A percentile compares a stretch with the other conserved stretches of the same genome.
These are phyloP conservation scores for Cherax destructor DNA, from an alignment of 1,140 invertebrate species.

Conservation along the genomic window DNA sequence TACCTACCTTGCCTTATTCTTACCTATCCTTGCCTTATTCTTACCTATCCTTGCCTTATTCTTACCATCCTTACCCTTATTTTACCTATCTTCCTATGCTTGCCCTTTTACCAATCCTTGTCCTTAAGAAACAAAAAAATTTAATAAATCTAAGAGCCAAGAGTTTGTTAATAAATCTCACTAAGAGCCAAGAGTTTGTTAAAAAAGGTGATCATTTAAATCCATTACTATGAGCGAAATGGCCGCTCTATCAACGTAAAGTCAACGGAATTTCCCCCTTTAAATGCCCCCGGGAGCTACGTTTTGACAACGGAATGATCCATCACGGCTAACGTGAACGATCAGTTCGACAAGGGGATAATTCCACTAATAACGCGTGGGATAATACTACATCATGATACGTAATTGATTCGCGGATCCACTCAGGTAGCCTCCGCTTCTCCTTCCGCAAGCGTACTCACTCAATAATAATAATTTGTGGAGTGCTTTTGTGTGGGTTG, in stretches of 20 bases:
- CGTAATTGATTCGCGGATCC: conserved; percentile 42
- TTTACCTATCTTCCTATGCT: too few relatives aligned
- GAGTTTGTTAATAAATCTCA: too few relatives aligned
- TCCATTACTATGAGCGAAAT: too few relatives aligned
- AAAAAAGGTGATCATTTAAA: too few relatives aligned
- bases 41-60: too few relatives aligned
- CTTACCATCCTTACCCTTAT: too few relatives aligned
- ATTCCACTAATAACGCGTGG: conserved; percentile 9
- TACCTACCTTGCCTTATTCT: too few relatives aligned
- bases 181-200: too few relatives aligned
- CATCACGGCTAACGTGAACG: background rate
- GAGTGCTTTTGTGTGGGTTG: background rate
- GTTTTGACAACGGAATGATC: background rate
- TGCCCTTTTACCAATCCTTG: too few relatives aligned
- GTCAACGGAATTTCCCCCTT: background rate
- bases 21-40: too few relatives aligned
- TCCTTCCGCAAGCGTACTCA: background rate
- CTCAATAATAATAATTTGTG: background rate
- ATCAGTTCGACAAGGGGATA: background rate
- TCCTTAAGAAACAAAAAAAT: too few relatives aligned
- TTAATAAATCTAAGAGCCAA: too few relatives aligned
- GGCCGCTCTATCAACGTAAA: background rate
- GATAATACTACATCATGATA: background rate
- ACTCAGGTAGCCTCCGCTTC: background rate
- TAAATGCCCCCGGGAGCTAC: background rate